These are phyloP conservation scores for Serranus cabrilla DNA, from an alignment of 2,797 vertebrate genomes.

Conservation along the genomic window DNA sequence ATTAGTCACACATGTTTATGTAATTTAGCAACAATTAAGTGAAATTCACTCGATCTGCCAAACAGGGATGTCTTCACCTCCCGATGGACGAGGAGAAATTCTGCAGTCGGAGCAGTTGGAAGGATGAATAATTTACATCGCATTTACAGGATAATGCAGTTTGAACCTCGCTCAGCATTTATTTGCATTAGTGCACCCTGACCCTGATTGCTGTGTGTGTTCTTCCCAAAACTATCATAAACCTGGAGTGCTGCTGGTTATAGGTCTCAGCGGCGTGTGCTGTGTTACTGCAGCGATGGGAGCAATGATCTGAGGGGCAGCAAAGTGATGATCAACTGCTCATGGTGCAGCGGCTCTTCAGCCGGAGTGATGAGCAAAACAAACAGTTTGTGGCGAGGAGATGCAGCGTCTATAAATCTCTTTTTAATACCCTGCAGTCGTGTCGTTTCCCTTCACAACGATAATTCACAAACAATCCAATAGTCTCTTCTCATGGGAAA, in stretches of 20 bases:
- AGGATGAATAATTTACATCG: conserved; percentile 67
- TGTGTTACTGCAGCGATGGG: conserved; percentile 48
- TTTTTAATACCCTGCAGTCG: conserved; percentile 68
- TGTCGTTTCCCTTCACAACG: conserved; percentile 50
- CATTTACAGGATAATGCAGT: conserved; percentile 56
- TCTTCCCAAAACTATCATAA: conserved; percentile 22
- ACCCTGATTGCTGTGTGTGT: conserved; percentile 28
- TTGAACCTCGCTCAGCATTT: conserved; percentile 45
- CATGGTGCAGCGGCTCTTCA: conserved; percentile 32
- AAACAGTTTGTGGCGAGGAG: conserved; percentile 55
- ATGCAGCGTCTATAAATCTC: conserved; percentile 64
- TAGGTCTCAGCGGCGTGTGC: conserved; percentile 18
- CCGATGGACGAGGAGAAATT: conserved; percentile 24
- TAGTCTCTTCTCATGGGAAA: conserved; percentile 39
- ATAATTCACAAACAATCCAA: conserved; percentile 66
- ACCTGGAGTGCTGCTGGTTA: conserved; percentile 13
- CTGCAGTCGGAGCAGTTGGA: conserved; percentile 30
- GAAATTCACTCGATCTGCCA: conserved; percentile 29
- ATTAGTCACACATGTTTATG: conserved; percentile 37
- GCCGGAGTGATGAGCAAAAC: conserved; percentile 58
- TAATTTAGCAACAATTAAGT: conserved; percentile 31
- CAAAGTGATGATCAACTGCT: conserved; percentile 54
- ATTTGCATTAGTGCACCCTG: conserved; percentile 49
- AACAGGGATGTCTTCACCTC: conserved; percentile 20
- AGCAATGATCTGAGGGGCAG: conserved; percentile 49